Conservation (phyloP, 2,797 vertebrate genomes). For the Molossus alvarezi region DNA sequence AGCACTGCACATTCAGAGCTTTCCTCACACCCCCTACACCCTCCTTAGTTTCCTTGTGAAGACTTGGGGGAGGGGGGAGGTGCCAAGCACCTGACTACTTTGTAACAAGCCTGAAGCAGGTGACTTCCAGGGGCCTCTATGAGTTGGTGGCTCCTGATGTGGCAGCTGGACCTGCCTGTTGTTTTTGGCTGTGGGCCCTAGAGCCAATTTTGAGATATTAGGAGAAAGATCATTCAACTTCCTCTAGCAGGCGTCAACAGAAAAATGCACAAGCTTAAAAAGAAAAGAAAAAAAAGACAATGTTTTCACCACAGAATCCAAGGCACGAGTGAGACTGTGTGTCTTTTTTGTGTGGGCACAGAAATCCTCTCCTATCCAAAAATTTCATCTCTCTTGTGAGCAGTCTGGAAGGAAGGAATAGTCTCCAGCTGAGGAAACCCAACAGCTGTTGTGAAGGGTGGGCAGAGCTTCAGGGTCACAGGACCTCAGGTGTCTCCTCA, state of each 20-base stretch:
- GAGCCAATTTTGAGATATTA: not conserved
- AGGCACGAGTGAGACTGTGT: not conserved
- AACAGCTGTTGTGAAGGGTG: not conserved
- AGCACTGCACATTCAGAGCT: not conserved
- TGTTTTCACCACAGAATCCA: conserved; percentile 42
- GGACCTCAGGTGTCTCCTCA: not conserved
- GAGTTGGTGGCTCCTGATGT: not conserved
- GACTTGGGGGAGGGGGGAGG: accelerated
- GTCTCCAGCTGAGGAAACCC: not conserved
- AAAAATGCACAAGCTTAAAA: not conserved
- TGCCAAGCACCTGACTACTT: not conserved
- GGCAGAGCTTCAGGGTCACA: not conserved
- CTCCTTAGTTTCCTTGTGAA: not conserved
- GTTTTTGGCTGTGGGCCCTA: not conserved
- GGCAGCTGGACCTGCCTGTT: not conserved
- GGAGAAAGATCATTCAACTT: not conserved
- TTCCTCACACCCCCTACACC: not conserved
- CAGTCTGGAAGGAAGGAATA: not conserved
- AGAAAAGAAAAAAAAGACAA: not conserved
- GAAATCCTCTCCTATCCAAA: not conserved
- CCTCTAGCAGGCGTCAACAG: not conserved
- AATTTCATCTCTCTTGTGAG: not conserved
- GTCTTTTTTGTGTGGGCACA: not conserved
- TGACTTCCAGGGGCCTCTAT: not conserved
- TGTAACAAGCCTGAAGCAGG: not conserved